Base-by-base conservation (phyloP, 2,888 invertebrate species). In the Sylvicola cinctus region DNA sequence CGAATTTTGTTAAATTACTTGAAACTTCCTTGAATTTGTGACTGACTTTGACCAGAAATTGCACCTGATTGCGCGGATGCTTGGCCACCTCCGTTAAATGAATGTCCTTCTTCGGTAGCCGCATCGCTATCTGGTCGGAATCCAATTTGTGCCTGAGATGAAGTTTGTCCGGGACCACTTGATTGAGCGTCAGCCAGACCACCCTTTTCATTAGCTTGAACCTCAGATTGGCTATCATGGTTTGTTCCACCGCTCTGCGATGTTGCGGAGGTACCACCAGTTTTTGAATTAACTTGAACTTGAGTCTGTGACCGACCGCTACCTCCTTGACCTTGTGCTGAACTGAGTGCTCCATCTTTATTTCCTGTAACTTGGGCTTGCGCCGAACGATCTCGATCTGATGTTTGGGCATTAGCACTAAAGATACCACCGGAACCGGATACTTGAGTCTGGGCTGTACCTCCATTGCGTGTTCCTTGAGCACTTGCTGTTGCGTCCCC, bases 171-270 rank as follows among this genome's bases (percentile, higher is more conserved):
- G 3, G 78, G 76, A 1, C 83, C 84, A 46, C 73, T 74, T 1
- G 84, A 78, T 60, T 84, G 83, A 1, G 84, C 79, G 51, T 84
- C 83, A 2, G 84, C 81, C 62, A 81, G 67, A 4, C 84, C 84
- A 13, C 85, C 84, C 54, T 74, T 77, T 20, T 72, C 66, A 40
- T 78, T 76, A 3, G 81, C 83, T 58, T 80, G 76, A 1, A 84
- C 79, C 41, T 58, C 57, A 34, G 58, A 58, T 40, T 58, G 58
- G 39, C 58, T 79, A n/a, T 76, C 77, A 47, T 81, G 80, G 47
- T 74, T 68, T 42, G 63, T 56, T 4, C 81, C 80, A 38, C 71
- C 69, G 45, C 75, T 80, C 52, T 80, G 78, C 1, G 81, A 76
- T 32, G 68, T 69, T 3, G 83, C 77, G 39, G 70, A 63, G 3